Evolutionary conservation across 2,888 invertebrate species (phyloP).

Genomic region (Dugesia japonica): DNA sequence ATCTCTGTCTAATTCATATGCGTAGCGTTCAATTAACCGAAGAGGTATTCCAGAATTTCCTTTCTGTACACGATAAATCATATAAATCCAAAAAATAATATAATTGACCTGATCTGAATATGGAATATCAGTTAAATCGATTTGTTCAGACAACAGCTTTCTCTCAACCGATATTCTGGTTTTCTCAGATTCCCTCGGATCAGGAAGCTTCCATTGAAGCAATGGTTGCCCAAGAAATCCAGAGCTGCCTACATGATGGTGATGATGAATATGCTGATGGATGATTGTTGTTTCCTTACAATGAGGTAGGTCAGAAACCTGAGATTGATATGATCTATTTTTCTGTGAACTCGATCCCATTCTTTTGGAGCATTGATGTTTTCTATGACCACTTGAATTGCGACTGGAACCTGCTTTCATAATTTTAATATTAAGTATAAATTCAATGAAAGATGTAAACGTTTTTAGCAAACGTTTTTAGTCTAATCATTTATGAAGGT

Average conservation of each 20-base stretch:
- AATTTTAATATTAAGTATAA: background rate
- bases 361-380: background rate
- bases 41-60: background rate
- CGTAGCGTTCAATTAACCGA: background rate
- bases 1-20: conserved; percentile 15
- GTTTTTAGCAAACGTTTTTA: background rate
- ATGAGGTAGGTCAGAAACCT: background rate
- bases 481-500: no score
- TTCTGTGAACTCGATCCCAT: background rate
- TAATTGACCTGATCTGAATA: background rate
- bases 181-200: background rate
- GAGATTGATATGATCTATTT: background rate
- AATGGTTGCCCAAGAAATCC: background rate
- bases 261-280: conserved; percentile 20
- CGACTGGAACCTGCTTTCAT: background rate
- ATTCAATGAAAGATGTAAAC: background rate
- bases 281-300: conserved; percentile 8
- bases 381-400: background rate
- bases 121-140: background rate
- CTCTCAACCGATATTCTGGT: background rate
- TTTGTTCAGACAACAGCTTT: background rate
- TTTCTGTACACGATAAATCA: background rate
- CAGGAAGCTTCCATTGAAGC: conserved; percentile 15
- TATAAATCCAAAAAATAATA: background rate
- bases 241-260: conserved; percentile 16